Evolutionary conservation across 2,797 vertebrate genomes (phyloP).

Genomic region (Poecilia gillii): DNA sequence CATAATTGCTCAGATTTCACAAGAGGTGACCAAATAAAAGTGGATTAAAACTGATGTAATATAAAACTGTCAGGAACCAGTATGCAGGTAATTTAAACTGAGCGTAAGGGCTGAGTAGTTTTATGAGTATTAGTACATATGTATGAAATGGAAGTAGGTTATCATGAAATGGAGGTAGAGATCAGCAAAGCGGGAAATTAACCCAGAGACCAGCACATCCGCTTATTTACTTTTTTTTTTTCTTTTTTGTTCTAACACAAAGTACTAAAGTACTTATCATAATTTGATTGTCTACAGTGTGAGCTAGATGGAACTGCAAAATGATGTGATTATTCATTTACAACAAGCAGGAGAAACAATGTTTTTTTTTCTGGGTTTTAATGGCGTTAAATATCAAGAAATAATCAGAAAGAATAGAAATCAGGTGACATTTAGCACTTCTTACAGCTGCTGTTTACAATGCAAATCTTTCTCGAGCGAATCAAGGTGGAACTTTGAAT

Average conservation of each 20-base stretch:
- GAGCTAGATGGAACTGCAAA: background rate
- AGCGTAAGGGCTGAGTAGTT: background rate
- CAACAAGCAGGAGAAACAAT: background rate
- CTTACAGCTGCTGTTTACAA: slow-evolving; percentile 9
- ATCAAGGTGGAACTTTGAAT: slow-evolving; percentile 13
- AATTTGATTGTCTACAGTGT: background rate
- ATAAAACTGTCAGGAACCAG: background rate
- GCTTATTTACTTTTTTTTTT: background rate
- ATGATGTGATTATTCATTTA: background rate
- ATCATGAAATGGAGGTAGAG: background rate
- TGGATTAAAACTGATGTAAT: background rate
- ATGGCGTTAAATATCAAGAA: background rate
- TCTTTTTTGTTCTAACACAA: background rate
- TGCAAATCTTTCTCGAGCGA: slow-evolving; percentile 15
- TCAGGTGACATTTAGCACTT: background rate
- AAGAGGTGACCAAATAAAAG: background rate
- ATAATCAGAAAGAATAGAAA: background rate
- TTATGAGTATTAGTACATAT: background rate
- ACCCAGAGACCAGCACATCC: background rate
- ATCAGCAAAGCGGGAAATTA: background rate
- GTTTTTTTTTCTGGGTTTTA: background rate
- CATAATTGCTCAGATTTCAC: background rate
- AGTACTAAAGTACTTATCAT: background rate
- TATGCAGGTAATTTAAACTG: background rate
- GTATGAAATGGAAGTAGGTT: background rate